Percentiles rank a stretch among this genome's conserved stretches.
Conservation (phyloP, 2,113 vertebrate species). For the Scartelaos histophorus region DNA sequence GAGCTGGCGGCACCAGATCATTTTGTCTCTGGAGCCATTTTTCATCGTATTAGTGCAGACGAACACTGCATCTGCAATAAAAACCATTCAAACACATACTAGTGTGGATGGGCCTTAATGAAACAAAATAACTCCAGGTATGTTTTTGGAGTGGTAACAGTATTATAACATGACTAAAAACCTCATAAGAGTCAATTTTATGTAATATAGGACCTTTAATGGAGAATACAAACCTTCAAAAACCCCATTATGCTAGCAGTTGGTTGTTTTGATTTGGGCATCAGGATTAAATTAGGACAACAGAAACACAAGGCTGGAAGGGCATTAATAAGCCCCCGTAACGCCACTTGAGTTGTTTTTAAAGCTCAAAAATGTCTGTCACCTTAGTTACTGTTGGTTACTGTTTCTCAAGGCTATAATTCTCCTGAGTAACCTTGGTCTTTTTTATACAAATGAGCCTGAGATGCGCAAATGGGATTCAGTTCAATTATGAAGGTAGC, state of each 20-base stretch:
- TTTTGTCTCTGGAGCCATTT: too few species aligned
- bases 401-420: background rate
- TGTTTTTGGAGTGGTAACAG: too few species aligned
- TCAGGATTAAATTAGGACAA: slow-evolving; percentile 7
- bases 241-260: slow-evolving; percentile 23
- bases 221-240: slow-evolving; percentile 39
- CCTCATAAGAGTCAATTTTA: too few species aligned
- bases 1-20: too few species aligned
- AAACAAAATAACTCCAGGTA: too few species aligned
- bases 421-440: background rate
- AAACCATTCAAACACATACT: too few species aligned
- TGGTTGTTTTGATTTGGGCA: slow-evolving; percentile 12
- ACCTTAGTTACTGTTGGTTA: background rate
- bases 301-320: background rate
- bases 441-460: background rate
- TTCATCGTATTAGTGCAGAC: too few species aligned
- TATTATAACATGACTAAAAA: too few species aligned
- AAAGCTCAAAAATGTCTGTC: background rate
- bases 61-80: too few species aligned
- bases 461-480: background rate
- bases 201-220: too few species aligned
- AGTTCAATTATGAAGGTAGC: background rate
- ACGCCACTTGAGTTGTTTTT: background rate
- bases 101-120: too few species aligned
- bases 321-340: background rate